Evolutionary conservation across 2,888 invertebrate genomes (phyloP).

Genomic region (Ectemnius lituratus): DNA sequence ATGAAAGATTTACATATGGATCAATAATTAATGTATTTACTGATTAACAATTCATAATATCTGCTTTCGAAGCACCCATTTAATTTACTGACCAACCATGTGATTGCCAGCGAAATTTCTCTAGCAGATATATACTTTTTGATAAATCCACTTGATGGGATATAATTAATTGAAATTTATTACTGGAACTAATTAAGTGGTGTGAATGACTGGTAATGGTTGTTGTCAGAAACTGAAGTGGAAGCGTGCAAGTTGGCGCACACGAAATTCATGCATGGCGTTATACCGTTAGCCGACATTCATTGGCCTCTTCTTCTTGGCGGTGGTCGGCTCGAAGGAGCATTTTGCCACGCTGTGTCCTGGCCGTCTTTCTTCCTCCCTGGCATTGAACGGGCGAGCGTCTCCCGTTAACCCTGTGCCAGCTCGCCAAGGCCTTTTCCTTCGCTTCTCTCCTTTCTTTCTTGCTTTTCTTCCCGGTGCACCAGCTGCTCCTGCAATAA

Average conservation of each 20-base stretch:
- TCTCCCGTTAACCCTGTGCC: not conserved
- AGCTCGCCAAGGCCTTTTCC: constrained; percentile 9
- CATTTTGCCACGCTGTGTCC: constrained; percentile 49
- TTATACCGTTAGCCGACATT: constrained; percentile 69
- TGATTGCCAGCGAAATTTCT: no score
- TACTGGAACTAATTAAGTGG: no score
- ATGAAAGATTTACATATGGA: no score
- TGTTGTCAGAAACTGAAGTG: no score
- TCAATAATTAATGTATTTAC: no score
- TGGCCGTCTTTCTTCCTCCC: constrained; percentile 28
- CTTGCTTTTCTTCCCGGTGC: constrained; percentile 16
- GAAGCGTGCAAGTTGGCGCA: constrained; percentile 37
- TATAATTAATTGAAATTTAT: no score
- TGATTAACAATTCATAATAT: no score
- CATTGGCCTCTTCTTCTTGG: constrained; percentile 66
- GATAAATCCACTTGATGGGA: no score
- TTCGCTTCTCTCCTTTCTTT: not conserved
- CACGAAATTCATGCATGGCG: constrained; percentile 67
- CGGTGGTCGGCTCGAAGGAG: constrained; percentile 8
- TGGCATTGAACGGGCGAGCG: not conserved
- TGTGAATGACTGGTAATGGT: no score
- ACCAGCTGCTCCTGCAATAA: constrained; percentile 56
- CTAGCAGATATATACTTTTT: no score
- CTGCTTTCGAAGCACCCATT: no score
- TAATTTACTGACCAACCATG: no score